These are phyloP conservation scores for Odontothrips loti DNA, from an alignment of 2,888 invertebrate genomes.

Conservation along the genomic window DNA sequence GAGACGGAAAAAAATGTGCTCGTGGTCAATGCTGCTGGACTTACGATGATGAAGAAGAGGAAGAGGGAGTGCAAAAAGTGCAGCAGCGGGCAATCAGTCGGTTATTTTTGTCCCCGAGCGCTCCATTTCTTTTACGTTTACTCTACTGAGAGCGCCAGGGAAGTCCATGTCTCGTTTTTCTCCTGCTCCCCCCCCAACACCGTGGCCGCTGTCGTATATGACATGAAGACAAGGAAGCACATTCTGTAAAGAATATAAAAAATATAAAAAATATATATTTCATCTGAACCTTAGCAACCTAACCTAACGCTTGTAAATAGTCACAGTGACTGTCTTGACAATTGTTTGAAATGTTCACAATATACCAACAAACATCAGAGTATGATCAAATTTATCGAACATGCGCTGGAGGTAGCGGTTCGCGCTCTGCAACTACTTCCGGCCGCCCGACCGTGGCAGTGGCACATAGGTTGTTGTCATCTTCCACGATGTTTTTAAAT, in stretches of 20 bases:
- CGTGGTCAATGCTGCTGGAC: too few relatives aligned
- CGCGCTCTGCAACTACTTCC: background rate
- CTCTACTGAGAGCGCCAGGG: constrained; percentile 37
- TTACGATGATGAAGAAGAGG: background rate
- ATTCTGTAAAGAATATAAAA: background rate
- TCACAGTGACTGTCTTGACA: too few relatives aligned
- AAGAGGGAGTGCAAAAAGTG: background rate
- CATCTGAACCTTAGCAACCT: too few relatives aligned
- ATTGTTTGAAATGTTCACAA: too few relatives aligned
- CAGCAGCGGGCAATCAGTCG: background rate
- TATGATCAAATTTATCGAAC: too few relatives aligned
- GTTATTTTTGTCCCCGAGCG: background rate
- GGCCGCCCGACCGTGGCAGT: background rate
- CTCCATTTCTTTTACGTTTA: background rate
- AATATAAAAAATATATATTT: background rate
- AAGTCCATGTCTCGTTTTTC: constrained; percentile 29
- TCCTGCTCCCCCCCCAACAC: background rate
- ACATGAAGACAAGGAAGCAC: too few relatives aligned
- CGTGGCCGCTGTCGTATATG: background rate
- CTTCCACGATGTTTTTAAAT: background rate
- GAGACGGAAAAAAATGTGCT: too few relatives aligned
- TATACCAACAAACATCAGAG: too few relatives aligned
- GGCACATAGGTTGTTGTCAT: background rate
- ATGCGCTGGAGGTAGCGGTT: too few relatives aligned
- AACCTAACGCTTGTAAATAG: too few relatives aligned